phyloP scores from a whole-genome alignment of 2,797 vertebrate species.

The Tapera naevia region DNA sequence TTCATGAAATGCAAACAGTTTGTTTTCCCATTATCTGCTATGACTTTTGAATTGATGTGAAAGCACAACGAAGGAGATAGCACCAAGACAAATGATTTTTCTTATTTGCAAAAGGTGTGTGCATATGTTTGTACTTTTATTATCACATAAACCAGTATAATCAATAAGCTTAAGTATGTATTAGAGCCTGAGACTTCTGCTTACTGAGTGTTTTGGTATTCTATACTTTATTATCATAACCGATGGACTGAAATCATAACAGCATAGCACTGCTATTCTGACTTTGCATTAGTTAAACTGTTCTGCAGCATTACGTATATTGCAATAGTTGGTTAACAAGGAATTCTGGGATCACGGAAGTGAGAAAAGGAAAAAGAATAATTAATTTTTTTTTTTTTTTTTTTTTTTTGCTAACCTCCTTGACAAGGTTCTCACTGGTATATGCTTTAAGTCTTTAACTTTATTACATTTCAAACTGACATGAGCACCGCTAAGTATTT shows the following conservation, averaged over 20 bases:
- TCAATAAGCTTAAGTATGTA: conserved; percentile 53
- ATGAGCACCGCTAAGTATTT: fast-evolving
- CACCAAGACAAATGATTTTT: conserved; percentile 42
- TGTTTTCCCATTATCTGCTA: conserved; percentile 52
- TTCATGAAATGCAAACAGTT: conserved; percentile 34
- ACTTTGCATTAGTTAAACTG: neutral
- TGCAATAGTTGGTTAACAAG: neutral
- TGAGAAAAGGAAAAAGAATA: neutral
- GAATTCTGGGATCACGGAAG: fast-evolving
- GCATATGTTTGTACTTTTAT: conserved; percentile 29
- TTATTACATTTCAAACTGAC: neutral
- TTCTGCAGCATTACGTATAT: neutral
- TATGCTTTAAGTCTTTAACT: neutral
- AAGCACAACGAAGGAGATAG: conserved; percentile 37
- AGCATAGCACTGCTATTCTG: conserved; percentile 27
- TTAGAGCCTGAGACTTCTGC: neutral
- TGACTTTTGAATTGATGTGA: conserved; percentile 41
- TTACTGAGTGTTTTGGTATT: conserved; percentile 49
- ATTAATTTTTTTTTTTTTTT: neutral
- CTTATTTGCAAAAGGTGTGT: conserved; percentile 38
- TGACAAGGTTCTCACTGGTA: neutral
- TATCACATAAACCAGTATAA: conserved; percentile 43
- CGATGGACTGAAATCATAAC: conserved; percentile 58
- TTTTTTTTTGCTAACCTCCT: neutral
- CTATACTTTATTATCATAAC: conserved; percentile 65